Conservation (phyloP, 2,113 vertebrate genomes). For the Lagopus leucura region DNA sequence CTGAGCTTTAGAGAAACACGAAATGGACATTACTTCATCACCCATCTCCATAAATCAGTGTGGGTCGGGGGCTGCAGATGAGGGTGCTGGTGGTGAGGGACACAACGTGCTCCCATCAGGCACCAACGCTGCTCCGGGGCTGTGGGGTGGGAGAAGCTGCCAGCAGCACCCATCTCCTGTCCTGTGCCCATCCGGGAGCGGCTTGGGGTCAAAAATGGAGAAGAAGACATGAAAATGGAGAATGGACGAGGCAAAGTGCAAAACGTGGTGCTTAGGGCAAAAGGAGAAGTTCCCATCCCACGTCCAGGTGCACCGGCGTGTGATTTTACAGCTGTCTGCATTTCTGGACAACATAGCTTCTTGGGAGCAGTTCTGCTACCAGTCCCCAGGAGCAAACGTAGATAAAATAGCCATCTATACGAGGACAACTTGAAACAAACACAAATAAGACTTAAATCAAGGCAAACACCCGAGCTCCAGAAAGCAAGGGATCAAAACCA, state of each 20-base stretch:
- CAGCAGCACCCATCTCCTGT: background rate
- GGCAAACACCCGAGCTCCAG: conserved; percentile 30
- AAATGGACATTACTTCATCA: background rate
- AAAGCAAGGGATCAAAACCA: conserved; percentile 37
- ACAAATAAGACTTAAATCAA: conserved; percentile 15
- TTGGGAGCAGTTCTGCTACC: background rate
- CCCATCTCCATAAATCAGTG: background rate
- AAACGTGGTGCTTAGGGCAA: background rate
- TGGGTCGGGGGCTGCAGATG: background rate
- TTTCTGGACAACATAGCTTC: background rate
- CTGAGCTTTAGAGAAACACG: background rate
- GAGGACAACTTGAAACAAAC: conserved; percentile 48
- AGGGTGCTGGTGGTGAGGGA: background rate
- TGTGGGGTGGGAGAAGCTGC: background rate
- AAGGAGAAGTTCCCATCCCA: background rate
- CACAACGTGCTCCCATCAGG: background rate
- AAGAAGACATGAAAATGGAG: background rate
- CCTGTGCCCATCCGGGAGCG: rapidly evolving
- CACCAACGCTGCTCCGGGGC: background rate
- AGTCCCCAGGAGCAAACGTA: background rate
- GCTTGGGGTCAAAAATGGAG: background rate
- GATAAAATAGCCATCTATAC: background rate
- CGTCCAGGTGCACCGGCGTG: background rate
- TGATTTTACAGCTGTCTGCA: background rate
- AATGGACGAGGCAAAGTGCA: background rate